Base-by-base conservation (phyloP, 2,888 invertebrate species). In the Sisyra nigra region DNA sequence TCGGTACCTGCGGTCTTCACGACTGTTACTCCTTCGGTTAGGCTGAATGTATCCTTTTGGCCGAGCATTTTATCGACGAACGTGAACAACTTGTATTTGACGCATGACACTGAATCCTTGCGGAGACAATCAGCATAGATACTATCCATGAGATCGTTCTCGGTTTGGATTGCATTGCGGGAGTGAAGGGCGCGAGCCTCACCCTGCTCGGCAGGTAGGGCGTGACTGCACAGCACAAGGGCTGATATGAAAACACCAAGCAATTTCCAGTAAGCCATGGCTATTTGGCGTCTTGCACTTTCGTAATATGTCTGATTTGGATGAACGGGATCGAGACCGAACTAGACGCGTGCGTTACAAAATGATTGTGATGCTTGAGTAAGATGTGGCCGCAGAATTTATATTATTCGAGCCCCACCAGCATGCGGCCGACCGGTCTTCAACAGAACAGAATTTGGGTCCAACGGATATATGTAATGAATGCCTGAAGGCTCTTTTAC, bases 21-120 rank as follows among this genome's bases (percentile, higher is more conserved):
- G 17, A 87, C 81, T 39, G 86, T 85, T 41, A 88, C 82, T 44
- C 87, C 87, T 51, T 87, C 86, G 44, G 83, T 77, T 35, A 87
- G 61, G 7, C 81, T 74, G 56, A 85, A 84, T 47, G 76, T 76
- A 55, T 87, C 86, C 60, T 82, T 84, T 52, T 80, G 79, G 40
- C 79, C 77, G 46, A 86, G 68, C 69, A 83, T 80, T 63, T 86
- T 86, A 67, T 87, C 87, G 51, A 87, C 82, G 63, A 80, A 85
- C 15, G 82, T 78, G 68, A 86, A 84, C 57, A 87, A 74, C 60
- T 86, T 87, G 69, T 84, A 83, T 62, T 86, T 87, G 54, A 87
- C 75, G 61, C 87, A 87, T 61, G 81, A 78, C 51, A 82, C 76
- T 19, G 86, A 84, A 57, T 86, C 86, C 62, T 86, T 87, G 54